A percentile compares a stretch with the other conserved stretches of the same genome.
Conservation (phyloP, 2,888 invertebrate species). For the Agrochola litura region DNA sequence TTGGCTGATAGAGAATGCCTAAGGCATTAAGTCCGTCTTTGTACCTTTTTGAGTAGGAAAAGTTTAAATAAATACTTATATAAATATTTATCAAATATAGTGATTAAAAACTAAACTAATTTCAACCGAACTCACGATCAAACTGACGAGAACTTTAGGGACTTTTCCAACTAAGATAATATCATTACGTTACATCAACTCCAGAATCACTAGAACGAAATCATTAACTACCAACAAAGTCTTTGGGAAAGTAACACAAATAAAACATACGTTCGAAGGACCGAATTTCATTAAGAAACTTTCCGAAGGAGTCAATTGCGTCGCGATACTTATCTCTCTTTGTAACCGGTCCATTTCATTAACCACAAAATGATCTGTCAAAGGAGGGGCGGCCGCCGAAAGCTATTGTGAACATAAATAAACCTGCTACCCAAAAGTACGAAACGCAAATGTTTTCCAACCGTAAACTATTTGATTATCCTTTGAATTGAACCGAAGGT, state of each 20-base stretch:
- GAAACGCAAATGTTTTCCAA: conserved; percentile 75
- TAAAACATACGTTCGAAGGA: conserved; percentile 60
- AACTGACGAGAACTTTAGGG: conserved; percentile 56
- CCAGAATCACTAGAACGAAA: conserved; percentile 56
- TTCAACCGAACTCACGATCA: conserved; percentile 19
- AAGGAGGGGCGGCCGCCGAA: conserved; percentile 69
- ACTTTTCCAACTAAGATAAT: conserved; percentile 50
- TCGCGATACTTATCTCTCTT: conserved; percentile 59
- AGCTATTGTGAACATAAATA: conserved; percentile 76
- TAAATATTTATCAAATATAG: conserved; percentile 12
- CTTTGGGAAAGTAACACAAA: conserved; percentile 56
- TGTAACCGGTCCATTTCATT: conserved; percentile 70
- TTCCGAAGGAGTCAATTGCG: conserved; percentile 63
- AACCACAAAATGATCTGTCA: conserved; percentile 76
- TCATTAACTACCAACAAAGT: conserved; percentile 59
- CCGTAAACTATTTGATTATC: conserved; percentile 84
- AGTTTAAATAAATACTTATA: no score
- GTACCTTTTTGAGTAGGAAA: no score
- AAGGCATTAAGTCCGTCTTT: no score
- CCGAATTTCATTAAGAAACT: conserved; percentile 62
- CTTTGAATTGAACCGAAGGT: conserved; percentile 80
- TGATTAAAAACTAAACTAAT: conserved; percentile 49
- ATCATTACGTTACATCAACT: conserved; percentile 61
- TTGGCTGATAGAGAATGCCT: no score
- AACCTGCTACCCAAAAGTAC: conserved; percentile 72